Evolutionary conservation across 2,797 vertebrate species (phyloP).

Genomic region (Astyanax mexicanus): DNA sequence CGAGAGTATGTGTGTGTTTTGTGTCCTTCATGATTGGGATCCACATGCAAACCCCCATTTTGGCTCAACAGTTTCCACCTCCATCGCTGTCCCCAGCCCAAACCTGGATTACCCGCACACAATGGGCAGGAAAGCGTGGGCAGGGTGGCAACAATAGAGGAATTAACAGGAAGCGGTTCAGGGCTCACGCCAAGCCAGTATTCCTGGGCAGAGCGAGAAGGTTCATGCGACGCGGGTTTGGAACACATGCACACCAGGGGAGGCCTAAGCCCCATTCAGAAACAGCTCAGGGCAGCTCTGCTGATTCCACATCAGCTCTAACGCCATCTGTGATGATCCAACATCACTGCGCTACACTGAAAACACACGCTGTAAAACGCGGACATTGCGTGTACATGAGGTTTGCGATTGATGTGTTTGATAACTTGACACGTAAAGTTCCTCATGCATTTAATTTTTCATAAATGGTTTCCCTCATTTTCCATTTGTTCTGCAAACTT

Average conservation of each 20-base stretch:
- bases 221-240: conserved; percentile 27
- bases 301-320: neutral
- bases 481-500: no score
- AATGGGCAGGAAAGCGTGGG: conserved; percentile 38
- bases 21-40: neutral
- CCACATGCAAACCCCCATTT: conserved; percentile 3
- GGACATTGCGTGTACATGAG: neutral
- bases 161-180: conserved; percentile 45
- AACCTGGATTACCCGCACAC: conserved; percentile 46
- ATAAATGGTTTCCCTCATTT: no score
- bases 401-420: no score
- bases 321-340: neutral
- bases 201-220: conserved; percentile 45
- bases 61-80: conserved; percentile 25
- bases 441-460: no score
- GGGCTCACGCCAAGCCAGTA: conserved; percentile 47
- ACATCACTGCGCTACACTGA: neutral
- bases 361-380: neutral
- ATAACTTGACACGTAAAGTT: no score
- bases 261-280: conserved; percentile 1
- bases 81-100: conserved; percentile 30
- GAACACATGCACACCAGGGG: neutral
- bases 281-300: neutral
- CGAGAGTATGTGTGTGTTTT: neutral
- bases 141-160: conserved; percentile 49